These are phyloP conservation scores for Cygnus atratus DNA, from an alignment of 2,113 vertebrate genomes.

Conservation along the genomic window DNA sequence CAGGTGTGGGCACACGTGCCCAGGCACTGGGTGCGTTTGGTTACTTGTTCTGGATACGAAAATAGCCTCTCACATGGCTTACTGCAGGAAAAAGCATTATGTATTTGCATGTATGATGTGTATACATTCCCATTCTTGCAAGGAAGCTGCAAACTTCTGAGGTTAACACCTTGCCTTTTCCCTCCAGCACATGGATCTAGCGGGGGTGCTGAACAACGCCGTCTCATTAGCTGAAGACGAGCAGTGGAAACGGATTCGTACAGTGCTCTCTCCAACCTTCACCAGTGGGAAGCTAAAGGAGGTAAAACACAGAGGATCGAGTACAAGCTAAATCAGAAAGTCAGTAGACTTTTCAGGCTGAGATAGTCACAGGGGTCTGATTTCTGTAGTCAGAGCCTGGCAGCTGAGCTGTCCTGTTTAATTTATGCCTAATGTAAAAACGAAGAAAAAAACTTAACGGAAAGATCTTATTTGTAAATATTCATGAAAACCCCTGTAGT, in stretches of 20 bases:
- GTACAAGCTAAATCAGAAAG: neutral
- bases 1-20: fast-evolving
- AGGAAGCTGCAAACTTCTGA: neutral
- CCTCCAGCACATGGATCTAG: conserved; percentile 33
- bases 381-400: neutral
- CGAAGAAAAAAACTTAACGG: neutral
- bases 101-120: neutral
- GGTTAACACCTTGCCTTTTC: neutral
- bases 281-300: conserved; percentile 87
- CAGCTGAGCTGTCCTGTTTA: neutral
- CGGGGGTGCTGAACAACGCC: conserved; percentile 50
- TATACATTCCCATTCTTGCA: neutral
- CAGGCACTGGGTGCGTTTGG: fast-evolving
- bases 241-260: conserved; percentile 81
- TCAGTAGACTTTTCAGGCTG: neutral
- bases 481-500: neutral
- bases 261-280: conserved; percentile 83
- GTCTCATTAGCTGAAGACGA: conserved; percentile 75
- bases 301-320: conserved; percentile 54
- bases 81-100: neutral
- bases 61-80: neutral
- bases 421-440: neutral
- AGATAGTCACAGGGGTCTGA: neutral
- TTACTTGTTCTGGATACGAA: neutral
- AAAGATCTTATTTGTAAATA: neutral